Base-by-base conservation (phyloP, 2,888 invertebrate genomes). In the Oeneis ivallda region DNA sequence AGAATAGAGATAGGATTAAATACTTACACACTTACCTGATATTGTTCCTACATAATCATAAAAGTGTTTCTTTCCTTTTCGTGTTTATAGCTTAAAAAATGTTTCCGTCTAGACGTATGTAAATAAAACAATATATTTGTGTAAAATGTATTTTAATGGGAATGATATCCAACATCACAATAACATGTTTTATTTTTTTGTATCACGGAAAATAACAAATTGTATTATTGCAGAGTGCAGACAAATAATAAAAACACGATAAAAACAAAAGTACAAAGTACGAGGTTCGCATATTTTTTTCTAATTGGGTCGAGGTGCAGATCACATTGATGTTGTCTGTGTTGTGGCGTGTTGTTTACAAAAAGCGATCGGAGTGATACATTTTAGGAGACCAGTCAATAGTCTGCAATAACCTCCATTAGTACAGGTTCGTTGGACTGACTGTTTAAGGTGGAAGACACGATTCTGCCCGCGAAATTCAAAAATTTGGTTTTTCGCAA, bases 91-190 rank as follows among this genome's bases (percentile, higher is more conserved):
- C 43, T 4, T 11, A 43, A 13, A n/a, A n/a, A n/a, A n/a, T n/a
- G n/a, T 43, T 13, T 7, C 43, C 11, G 9, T 47, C 9, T 17
- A 17, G 17, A 2, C 17, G 2, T 15, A 50, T 11, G 9, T 32
- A 72, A 82, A 80, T 79, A 80, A 82, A 83, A 82, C 69, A 57
- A 73, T 37, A 49, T 60, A 65, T 62, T 70, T 70, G 85, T 89
- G 87, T 86, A 89, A 89, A 90, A 89, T 87, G 87, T 87, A 86
- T 87, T 89, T 91, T 91, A 91, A 87, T 90, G 88, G 83, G 82
- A 87, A 87, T 87, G 86, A 83, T 81, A 82, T 83, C 84, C 83
- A 87, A 87, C 83, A 84, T 86, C 79, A 82, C 83, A 86, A 87
- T 83, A 84, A 84, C 74, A 76, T 77, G 76, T 72, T 64, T 65